Base-by-base conservation (phyloP, 2,888 invertebrate genomes). In the Acrocyrtus sp. region DNA sequence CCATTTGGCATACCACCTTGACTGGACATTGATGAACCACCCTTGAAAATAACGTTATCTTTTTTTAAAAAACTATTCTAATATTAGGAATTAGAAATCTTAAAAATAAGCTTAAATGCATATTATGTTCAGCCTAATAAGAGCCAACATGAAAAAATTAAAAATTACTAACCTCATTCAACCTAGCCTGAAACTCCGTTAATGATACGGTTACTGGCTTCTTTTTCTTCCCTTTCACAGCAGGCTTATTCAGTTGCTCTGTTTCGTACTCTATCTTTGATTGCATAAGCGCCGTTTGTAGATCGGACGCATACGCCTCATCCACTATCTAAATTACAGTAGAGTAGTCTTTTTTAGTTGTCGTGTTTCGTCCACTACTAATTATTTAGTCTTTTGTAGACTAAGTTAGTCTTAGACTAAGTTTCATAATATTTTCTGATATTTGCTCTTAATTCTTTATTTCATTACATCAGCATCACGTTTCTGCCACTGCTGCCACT, bases 401-500 rank as follows among this genome's bases (percentile, higher is more conserved):
- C 8, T 22, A 22, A 50, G 24, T n/a, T n/a, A n/a, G n/a, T n/a
- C n/a, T n/a, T n/a, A n/a, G n/a, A n/a, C n/a, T n/a, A n/a, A n/a
- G 24, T 15, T 21, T 45, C 45, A 15, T 45, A 17, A n/a, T 8
- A 10, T 24, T 21, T 15, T 6, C 19, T 45, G n/a, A 19, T 26
- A 45, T 24, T 43, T 45, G n/a, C 6, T 45, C 21, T 58, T 21
- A 3, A 43, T n/a, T 34, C 43, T 57, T 53, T 22, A 39, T 45
- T n/a, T n/a, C n/a, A n/a, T 56, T 83, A 90, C 87, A 85, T 90
- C 87, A 72, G 87, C 87, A 85, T 91, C 91, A 82, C 90, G 90
- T 83, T 89, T 87, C 82, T 90, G 90, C 91, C 91, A 91, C 80
- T 88, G 87, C 83, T 91, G 90, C 91, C 91, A 91, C 81, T 91